Evolutionary conservation across 2,113 vertebrate species (phyloP).

Genomic region (Gasterosteus nipponicus): DNA sequence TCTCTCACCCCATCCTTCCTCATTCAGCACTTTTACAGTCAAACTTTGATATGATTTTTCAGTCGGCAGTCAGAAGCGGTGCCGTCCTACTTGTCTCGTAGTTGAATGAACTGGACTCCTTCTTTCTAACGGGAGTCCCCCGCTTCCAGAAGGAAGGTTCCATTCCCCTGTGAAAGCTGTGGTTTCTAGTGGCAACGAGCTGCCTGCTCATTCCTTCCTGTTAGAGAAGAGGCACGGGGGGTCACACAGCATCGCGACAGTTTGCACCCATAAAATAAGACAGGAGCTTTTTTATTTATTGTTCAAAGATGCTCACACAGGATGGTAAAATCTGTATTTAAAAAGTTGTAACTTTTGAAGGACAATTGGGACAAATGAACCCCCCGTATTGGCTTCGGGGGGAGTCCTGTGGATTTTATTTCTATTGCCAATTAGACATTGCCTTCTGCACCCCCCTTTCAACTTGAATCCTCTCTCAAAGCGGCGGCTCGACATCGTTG

Average conservation of each 20-base stretch:
- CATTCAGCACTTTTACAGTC: neutral
- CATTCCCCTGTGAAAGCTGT: constrained; percentile 71
- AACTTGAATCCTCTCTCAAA: neutral
- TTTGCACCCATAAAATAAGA: constrained; percentile 21
- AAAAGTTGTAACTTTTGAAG: neutral
- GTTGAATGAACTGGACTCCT: constrained; percentile 32
- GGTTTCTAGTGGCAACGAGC: constrained; percentile 70
- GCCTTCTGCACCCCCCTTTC: neutral
- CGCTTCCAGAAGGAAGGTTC: constrained; percentile 67
- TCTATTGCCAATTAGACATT: neutral
- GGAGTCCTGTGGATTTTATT: neutral
- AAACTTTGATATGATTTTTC: no score
- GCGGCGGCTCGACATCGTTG: constrained; percentile 18
- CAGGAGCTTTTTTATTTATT: constrained; percentile 2
- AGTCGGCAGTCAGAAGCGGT: neutral
- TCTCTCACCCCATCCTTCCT: constrained; percentile 10
- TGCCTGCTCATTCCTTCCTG: constrained; percentile 59
- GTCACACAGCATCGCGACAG: constrained; percentile 31
- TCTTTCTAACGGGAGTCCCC: constrained; percentile 55
- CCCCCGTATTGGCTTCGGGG: neutral
- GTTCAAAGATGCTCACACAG: neutral
- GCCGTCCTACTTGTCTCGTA: constrained; percentile 1
- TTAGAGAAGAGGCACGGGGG: constrained; percentile 43
- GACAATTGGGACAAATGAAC: neutral
- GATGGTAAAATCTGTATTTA: neutral